These are phyloP conservation scores for Halcyon senegalensis DNA, from an alignment of 2,113 vertebrate species.

Conservation along the genomic window DNA sequence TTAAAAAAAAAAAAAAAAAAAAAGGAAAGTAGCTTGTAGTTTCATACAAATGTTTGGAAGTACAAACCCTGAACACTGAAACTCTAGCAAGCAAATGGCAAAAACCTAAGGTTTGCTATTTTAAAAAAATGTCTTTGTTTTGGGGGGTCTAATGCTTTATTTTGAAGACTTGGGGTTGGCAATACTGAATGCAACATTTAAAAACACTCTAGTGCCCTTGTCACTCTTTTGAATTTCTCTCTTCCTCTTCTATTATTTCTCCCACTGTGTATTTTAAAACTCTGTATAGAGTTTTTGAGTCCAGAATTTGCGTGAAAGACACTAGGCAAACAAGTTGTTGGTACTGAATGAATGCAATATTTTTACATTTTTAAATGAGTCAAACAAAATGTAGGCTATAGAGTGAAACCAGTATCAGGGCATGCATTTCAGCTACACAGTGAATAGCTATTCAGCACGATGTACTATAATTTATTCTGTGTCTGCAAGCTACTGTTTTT, in stretches of 20 bases:
- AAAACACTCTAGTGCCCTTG: slow-evolving; percentile 48
- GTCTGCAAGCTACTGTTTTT: slow-evolving; percentile 2
- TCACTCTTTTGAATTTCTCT: slow-evolving; percentile 55
- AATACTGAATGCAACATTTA: slow-evolving; percentile 44
- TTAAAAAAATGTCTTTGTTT: neutral
- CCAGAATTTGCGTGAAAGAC: slow-evolving; percentile 25
- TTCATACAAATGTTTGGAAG: neutral
- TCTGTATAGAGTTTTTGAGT: slow-evolving; percentile 3
- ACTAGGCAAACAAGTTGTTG: slow-evolving; percentile 20
- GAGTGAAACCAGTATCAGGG: neutral
- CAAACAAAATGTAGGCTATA: neutral
- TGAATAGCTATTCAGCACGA: neutral
- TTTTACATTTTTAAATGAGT: slow-evolving; percentile 33
- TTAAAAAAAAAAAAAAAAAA: neutral
- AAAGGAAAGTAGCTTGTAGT: neutral
- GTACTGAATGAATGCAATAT: slow-evolving; percentile 24
- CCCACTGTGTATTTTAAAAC: slow-evolving; percentile 45
- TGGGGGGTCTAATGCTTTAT: neutral
- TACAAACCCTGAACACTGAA: neutral
- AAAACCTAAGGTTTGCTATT: neutral
- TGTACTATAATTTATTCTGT: neutral
- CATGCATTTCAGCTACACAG: neutral
- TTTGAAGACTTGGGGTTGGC: slow-evolving; percentile 9
- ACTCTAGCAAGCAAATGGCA: neutral
- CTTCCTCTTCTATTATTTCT: slow-evolving; percentile 65